phyloP scores from a whole-genome alignment of 2,888 invertebrate genomes.

The Cerceris rybyensis region DNA sequence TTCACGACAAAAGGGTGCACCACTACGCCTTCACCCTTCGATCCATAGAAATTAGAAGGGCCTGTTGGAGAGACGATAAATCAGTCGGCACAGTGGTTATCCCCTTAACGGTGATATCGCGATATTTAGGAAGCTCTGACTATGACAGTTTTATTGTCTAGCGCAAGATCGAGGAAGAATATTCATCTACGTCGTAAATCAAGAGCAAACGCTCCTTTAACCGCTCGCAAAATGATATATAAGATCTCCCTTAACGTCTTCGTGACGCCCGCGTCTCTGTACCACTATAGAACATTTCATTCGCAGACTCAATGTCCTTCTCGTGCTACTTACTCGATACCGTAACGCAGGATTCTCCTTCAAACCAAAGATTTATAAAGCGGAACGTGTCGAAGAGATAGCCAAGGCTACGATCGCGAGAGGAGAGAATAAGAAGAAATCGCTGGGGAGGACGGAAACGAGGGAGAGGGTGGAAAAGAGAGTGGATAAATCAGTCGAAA shows the following conservation, averaged over 20 bases:
- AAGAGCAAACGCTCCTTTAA: constrained; percentile 23
- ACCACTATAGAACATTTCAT: constrained; percentile 19
- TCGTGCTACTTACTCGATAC: background rate
- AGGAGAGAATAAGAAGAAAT: constrained; percentile 26
- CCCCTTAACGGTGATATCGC: constrained; percentile 40
- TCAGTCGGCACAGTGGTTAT: constrained; percentile 43
- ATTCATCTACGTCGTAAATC: constrained; percentile 47
- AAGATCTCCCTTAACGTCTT: constrained; percentile 23
- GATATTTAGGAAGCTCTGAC: constrained; percentile 39
- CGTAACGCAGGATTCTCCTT: too few relatives aligned
- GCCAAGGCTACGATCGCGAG: constrained; percentile 25
- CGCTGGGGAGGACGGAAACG: constrained; percentile 11
- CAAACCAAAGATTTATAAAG: too few relatives aligned
- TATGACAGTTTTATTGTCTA: constrained; percentile 54
- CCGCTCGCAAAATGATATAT: constrained; percentile 16
- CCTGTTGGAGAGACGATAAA: constrained; percentile 37
- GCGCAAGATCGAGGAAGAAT: constrained; percentile 31
- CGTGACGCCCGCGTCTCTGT: constrained; percentile 19
- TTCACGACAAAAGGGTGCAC: background rate
- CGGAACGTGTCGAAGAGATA: background rate
- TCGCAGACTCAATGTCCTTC: too few relatives aligned
- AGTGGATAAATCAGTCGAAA: constrained; percentile 70
- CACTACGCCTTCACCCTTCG: constrained; percentile 25
- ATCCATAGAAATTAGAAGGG: constrained; percentile 49
- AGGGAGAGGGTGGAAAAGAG: constrained; percentile 25